Conservation (phyloP, 1,140 invertebrate genomes). For the Eurosta solidaginis region DNA sequence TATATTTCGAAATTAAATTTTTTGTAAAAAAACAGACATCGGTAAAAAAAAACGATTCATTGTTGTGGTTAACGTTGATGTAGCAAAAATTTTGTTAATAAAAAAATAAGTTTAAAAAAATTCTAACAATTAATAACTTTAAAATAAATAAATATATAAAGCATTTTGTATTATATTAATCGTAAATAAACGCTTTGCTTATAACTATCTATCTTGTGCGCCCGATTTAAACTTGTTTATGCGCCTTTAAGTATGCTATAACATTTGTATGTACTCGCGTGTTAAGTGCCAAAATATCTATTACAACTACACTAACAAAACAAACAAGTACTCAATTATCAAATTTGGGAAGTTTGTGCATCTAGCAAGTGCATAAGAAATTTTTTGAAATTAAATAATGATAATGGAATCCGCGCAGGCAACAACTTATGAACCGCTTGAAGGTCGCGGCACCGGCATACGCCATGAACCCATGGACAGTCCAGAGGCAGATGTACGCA, state of each 20-base stretch:
- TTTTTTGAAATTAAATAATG: slow-evolving; percentile 13
- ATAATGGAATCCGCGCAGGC: slow-evolving; percentile 47
- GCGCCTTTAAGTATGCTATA: slow-evolving; percentile 1
- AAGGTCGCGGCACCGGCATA: slow-evolving; percentile 42
- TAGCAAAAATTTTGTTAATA: too few relatives aligned
- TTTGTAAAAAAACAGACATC: too few relatives aligned
- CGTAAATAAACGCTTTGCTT: background rate
- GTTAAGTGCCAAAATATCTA: background rate
- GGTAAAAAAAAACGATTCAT: too few relatives aligned
- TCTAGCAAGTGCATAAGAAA: background rate
- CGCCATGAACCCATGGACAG: slow-evolving; percentile 53
- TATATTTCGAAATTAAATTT: too few relatives aligned
- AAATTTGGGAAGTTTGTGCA: background rate
- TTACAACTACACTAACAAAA: background rate
- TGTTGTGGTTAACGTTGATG: too few relatives aligned
- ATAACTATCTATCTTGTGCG: background rate
- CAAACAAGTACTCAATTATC: background rate
- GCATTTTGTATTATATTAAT: too few relatives aligned
- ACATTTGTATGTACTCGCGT: background rate
- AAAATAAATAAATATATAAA: too few relatives aligned
- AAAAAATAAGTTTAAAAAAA: too few relatives aligned
- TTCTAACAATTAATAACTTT: too few relatives aligned
- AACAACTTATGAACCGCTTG: slow-evolving; percentile 54
- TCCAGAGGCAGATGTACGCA: slow-evolving; percentile 52
- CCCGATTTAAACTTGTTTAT: background rate